Percentiles rank a stretch among this genome's conserved stretches.
phyloP scores from a whole-genome alignment of 1,140 invertebrate genomes.

The Anoplolepis gracilipes region DNA sequence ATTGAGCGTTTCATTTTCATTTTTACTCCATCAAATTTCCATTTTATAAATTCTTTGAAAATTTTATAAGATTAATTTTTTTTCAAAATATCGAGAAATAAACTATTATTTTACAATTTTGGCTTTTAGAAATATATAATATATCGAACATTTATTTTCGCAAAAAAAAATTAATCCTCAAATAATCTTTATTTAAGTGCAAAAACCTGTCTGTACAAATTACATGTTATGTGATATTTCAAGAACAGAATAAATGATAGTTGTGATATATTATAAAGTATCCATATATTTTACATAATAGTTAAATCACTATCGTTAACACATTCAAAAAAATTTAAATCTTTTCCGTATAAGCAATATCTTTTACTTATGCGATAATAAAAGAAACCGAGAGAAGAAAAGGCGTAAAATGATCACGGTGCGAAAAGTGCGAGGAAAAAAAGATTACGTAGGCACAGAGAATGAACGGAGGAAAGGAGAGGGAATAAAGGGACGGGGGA shows the following conservation, averaged over 20 bases:
- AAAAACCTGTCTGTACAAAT: not conserved
- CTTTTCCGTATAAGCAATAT: not conserved
- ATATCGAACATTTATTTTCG: no score
- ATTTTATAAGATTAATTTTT: not conserved
- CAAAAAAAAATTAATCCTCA: no score
- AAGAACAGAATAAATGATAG: not conserved
- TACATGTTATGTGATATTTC: not conserved
- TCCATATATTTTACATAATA: constrained; percentile 6
- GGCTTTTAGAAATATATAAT: no score
- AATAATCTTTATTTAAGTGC: no score
- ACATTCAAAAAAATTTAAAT: not conserved
- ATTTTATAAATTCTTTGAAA: not conserved
- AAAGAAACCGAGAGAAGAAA: constrained; percentile 24
- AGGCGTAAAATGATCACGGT: constrained; percentile 42
- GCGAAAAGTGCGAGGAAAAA: constrained; percentile 24
- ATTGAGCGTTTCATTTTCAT: not conserved
- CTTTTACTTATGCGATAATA: constrained; percentile 37
- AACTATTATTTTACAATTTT: no score
- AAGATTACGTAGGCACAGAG: not conserved
- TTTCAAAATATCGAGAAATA: not conserved
- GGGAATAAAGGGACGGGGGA: no score
- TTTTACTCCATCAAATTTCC: not conserved
- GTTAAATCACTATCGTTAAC: constrained; percentile 5
- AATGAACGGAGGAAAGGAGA: not conserved
- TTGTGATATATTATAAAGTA: constrained; percentile 17